Conservation (phyloP, 2,113 vertebrate genomes). For the Protomyctophum bolini region DNA sequence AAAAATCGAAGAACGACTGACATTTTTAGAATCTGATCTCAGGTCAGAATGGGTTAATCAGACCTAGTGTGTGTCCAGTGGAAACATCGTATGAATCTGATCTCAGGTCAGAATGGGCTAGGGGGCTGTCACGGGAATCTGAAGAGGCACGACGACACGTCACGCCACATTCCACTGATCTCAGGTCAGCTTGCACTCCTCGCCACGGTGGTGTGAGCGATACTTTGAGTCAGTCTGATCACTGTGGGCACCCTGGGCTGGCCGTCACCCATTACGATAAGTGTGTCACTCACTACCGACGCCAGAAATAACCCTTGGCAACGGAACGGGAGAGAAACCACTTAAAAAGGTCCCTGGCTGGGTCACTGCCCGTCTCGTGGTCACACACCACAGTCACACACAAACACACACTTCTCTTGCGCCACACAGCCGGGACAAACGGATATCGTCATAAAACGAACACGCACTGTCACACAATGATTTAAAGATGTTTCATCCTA, state of each 20-base stretch:
- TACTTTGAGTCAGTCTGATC: constrained; percentile 55
- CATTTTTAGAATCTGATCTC: too few relatives aligned
- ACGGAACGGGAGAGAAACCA: constrained; percentile 54
- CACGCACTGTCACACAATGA: background rate
- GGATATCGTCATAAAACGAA: too few relatives aligned
- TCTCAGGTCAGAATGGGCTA: too few relatives aligned
- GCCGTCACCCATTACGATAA: constrained; percentile 56
- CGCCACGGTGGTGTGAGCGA: constrained; percentile 23
- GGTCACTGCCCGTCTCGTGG: constrained; percentile 55
- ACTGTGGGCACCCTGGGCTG: constrained; percentile 49
- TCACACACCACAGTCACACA: background rate
- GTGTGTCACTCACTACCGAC: constrained; percentile 61
- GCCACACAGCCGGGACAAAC: too few relatives aligned
- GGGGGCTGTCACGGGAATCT: background rate
- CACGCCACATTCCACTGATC: constrained; percentile 33
- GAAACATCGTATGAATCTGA: too few relatives aligned
- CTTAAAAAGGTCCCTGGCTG: constrained; percentile 61
- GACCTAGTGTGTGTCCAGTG: too few relatives aligned
- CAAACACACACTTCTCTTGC: background rate
- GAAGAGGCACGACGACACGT: constrained; percentile 27
- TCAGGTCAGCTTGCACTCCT: constrained; percentile 13
- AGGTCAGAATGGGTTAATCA: too few relatives aligned
- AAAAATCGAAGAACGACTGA: too few relatives aligned
- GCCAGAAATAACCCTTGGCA: constrained; percentile 62
- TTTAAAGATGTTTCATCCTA: background rate